phyloP scores from a whole-genome alignment of 2,797 vertebrate species.

The Neolamprologus multifasciatus region DNA sequence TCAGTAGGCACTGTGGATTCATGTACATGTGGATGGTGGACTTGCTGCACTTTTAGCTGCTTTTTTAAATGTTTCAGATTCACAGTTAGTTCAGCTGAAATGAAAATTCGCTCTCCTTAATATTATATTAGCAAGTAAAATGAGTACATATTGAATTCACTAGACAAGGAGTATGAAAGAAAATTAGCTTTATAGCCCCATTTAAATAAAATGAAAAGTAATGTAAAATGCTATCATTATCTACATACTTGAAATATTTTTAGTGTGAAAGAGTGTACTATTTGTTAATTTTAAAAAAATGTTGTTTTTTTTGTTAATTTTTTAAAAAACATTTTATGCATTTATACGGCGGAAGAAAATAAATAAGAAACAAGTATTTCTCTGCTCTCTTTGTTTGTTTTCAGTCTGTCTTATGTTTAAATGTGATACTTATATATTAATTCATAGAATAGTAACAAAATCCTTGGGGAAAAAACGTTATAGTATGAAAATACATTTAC shows the following conservation, averaged over 20 bases:
- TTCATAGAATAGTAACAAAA: not conserved
- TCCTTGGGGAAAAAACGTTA: not conserved
- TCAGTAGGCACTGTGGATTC: not conserved
- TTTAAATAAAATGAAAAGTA: not conserved
- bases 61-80: not conserved
- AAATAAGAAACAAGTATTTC: not conserved
- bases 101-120: not conserved
- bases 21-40: not conserved
- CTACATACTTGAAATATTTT: not conserved
- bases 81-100: not conserved
- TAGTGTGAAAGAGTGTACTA: not conserved
- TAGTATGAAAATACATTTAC: not conserved
- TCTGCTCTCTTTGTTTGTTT: not conserved
- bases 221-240: not conserved
- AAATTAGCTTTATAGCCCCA: not conserved
- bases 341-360: conserved; percentile 20
- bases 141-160: not conserved
- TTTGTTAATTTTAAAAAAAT: fast-evolving
- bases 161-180: not conserved
- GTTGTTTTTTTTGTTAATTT: not conserved
- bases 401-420: not conserved
- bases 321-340: not conserved
- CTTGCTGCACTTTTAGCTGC: not conserved
- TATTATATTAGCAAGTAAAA: not conserved
- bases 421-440: not conserved